Conservation (phyloP, 2,888 invertebrate species). For the Parelbella ahira region DNA sequence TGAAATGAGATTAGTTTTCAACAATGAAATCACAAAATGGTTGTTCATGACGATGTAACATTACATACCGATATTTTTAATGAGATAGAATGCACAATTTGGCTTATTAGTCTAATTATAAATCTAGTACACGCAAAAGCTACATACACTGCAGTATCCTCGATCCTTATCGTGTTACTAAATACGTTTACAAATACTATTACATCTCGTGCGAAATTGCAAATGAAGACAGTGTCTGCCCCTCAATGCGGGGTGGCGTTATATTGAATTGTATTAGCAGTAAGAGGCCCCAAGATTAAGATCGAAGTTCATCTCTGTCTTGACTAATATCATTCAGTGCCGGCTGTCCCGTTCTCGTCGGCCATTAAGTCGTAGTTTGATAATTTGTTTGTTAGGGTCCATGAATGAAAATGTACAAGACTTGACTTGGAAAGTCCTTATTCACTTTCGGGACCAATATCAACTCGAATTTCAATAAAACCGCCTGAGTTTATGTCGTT, state of each 20-base stretch:
- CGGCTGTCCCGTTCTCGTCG: slow-evolving; percentile 29
- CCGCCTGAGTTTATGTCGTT: too few relatives aligned
- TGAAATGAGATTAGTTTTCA: too few relatives aligned
- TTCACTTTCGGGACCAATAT: too few relatives aligned
- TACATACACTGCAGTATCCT: too few relatives aligned
- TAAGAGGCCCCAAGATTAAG: slow-evolving; percentile 31
- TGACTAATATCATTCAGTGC: slow-evolving; percentile 33
- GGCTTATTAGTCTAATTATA: too few relatives aligned
- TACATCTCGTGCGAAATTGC: slow-evolving; percentile 18
- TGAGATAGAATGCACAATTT: too few relatives aligned
- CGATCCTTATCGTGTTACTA: slow-evolving; percentile 1
- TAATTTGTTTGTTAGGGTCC: slow-evolving; percentile 18
- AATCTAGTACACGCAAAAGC: too few relatives aligned
- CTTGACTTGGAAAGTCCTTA: too few relatives aligned
- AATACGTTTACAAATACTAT: slow-evolving; percentile 16
- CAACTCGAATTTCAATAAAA: too few relatives aligned
- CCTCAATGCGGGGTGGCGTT: slow-evolving; percentile 26
- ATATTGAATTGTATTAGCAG: slow-evolving; percentile 36
- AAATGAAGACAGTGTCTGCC: slow-evolving; percentile 16
- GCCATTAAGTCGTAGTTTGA: slow-evolving; percentile 27
- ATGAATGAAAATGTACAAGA: slow-evolving; percentile 1
- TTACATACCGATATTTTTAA: too few relatives aligned
- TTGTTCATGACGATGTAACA: too few relatives aligned
- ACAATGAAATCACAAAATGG: too few relatives aligned
- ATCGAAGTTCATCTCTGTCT: slow-evolving; percentile 32